Conservation (phyloP, 2,797 vertebrate species). For the Gambelia wislizenii region DNA sequence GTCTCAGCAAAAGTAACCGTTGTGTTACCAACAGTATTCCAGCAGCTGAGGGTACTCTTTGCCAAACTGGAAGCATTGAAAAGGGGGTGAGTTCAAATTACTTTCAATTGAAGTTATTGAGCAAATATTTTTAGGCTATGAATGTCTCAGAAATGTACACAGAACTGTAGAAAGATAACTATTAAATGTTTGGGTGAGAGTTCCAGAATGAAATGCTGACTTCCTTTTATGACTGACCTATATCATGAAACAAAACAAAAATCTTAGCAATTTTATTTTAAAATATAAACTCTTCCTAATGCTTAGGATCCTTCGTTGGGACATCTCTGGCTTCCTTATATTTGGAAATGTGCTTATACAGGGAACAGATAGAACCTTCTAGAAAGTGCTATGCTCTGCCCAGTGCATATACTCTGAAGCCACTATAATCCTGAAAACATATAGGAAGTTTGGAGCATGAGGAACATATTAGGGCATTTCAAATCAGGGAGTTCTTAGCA, state of each 20-base stretch:
- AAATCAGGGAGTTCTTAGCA: neutral
- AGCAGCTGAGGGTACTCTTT: constrained; percentile 95
- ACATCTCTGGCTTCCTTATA: neutral
- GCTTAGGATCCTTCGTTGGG: neutral
- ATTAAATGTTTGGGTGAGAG: neutral
- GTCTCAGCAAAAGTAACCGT: constrained; percentile 99
- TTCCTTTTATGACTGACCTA: neutral
- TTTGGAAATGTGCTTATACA: neutral
- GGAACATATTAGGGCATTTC: neutral
- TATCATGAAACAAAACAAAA: neutral
- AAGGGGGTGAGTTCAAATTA: constrained; percentile 90
- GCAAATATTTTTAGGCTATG: constrained; percentile 5
- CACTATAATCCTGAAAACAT: neutral
- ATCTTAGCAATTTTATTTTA: neutral
- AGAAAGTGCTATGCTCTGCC: neutral
- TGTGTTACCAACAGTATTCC: constrained; percentile 99
- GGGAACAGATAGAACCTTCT: neutral
- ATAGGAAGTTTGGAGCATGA: neutral
- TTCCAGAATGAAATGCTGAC: neutral
- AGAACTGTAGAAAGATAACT: neutral
- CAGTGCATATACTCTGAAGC: neutral
- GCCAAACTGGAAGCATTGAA: constrained; percentile 96
- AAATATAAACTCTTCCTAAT: neutral
- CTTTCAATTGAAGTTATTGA: constrained; percentile 30
- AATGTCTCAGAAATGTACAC: neutral